These are phyloP conservation scores for Terrapene triunguis DNA, from an alignment of 2,113 vertebrate genomes.

Conservation along the genomic window DNA sequence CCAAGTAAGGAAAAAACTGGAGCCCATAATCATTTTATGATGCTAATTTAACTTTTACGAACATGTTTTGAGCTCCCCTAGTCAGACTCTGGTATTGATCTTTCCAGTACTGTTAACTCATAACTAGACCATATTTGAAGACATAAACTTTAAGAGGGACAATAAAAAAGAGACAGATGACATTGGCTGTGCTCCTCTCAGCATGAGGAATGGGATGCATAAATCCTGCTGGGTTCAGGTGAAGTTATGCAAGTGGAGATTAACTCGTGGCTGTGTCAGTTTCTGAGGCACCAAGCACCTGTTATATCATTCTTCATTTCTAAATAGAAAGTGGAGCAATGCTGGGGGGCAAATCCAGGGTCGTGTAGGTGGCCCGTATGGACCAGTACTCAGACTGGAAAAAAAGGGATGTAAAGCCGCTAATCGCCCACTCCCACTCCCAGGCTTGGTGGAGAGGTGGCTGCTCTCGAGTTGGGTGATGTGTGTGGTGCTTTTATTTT, in stretches of 20 bases:
- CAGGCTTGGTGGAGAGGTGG: background rate
- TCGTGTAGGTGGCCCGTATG: background rate
- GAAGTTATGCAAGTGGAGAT: slow-evolving; percentile 61
- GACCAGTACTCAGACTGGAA: background rate
- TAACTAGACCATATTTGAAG: slow-evolving; percentile 82
- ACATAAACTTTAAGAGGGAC: slow-evolving; percentile 82
- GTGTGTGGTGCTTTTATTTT: background rate
- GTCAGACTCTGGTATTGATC: slow-evolving; percentile 79
- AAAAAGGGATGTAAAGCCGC: background rate
- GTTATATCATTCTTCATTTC: slow-evolving; percentile 18
- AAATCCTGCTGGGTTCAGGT: slow-evolving; percentile 69
- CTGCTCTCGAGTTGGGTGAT: accelerated
- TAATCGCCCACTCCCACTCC: background rate
- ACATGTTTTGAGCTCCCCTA: slow-evolving; percentile 73
- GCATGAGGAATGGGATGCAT: slow-evolving; percentile 47
- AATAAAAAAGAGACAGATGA: slow-evolving; percentile 77
- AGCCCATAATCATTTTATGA: slow-evolving; percentile 78
- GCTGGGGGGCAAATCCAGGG: background rate
- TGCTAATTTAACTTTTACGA: slow-evolving; percentile 82
- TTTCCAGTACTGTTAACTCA: slow-evolving; percentile 80
- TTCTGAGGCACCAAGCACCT: slow-evolving; percentile 18
- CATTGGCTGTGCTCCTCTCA: slow-evolving; percentile 54
- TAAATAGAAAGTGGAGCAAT: slow-evolving; percentile 6
- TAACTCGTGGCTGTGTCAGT: slow-evolving; percentile 32
- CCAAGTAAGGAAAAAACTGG: slow-evolving; percentile 6